Base-by-base conservation (phyloP, 2,888 invertebrate genomes). In the Amphiduros pacificus region DNA sequence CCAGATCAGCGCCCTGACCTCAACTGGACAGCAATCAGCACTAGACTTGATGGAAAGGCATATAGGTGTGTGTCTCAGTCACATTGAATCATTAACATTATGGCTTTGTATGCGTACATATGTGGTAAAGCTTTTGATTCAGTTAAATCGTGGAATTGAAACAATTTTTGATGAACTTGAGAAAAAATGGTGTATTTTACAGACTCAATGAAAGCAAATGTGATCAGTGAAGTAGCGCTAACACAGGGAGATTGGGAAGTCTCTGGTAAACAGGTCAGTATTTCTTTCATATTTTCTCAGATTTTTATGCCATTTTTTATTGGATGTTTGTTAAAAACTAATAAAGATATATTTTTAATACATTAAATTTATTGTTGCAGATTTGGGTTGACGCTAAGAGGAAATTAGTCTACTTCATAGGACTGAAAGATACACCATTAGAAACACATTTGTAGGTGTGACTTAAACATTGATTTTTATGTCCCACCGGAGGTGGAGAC, bases 231-330 rank as follows among this genome's bases (percentile, higher is more conserved):
- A 36, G 61, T 58, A n/a, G 87, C 91, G 0, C 84, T 95, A 71
- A 95, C 95, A 0, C 87, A 88, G 17, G 96, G 95, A 0, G 91
- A 93, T n/a, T 96, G 95, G 95, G 94, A 94, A 82, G 92, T 95
- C 22, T 85, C 92, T 74, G 90, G 73, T 14, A 79, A 78, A 68
- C 91, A 29, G 87, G 81, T 81, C 62, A 67, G 44, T 44, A 9
- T 9, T 17, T 36, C 17, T 36, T 11, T 36, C 11, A 36, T 36
- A 11, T 36, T 11, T 36, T 9, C 36, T 36, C 9, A 36, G 17
- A 17, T 6, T 44, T 22, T 44, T 22, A 20, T 44, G 5, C n/a
- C 4, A 44, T n/a, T 6, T 44, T 44, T 22, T 36, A 36, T 9
- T 11, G 9, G 36, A 36, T 36, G 36, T 9, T 36, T 11, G 17